A percentile compares a stretch with the other conserved stretches of the same genome.
phyloP scores from a whole-genome alignment of 2,888 invertebrate genomes.

The Aleiodes leptofemur region DNA sequence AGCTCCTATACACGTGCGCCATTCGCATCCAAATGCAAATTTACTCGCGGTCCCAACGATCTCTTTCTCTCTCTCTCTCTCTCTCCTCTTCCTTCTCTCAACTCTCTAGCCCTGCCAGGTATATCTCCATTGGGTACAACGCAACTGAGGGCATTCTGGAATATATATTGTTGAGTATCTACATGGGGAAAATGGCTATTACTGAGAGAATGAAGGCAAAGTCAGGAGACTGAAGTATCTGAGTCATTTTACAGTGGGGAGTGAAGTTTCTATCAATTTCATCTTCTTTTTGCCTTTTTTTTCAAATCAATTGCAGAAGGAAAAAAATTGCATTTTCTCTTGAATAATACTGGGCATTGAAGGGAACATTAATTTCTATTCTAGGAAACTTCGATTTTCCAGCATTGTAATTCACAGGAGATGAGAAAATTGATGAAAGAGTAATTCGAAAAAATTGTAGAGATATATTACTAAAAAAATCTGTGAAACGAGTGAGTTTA shows the following conservation, averaged over 20 bases:
- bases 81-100: constrained; percentile 38
- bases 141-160: constrained; percentile 26
- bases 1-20: constrained; percentile 49
- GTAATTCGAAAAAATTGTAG: too few species aligned
- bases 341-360: too few species aligned
- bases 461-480: too few species aligned
- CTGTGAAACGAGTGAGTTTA: too few species aligned
- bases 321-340: too few species aligned
- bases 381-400: too few species aligned
- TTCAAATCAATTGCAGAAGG: constrained; percentile 11
- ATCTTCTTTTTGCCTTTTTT: constrained; percentile 4
- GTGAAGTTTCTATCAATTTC: constrained; percentile 7
- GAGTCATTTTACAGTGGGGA: constrained; percentile 9
- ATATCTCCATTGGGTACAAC: constrained; percentile 34
- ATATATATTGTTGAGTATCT: constrained; percentile 27
- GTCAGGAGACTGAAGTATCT: constrained; percentile 12
- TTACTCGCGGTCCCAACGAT: constrained; percentile 54
- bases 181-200: constrained; percentile 30
- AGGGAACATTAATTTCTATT: too few species aligned
- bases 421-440: too few species aligned
- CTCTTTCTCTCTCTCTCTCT: constrained; percentile 50
- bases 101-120: constrained; percentile 15
- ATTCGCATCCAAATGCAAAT: constrained; percentile 60
- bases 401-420: too few species aligned
- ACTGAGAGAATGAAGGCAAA: constrained; percentile 10